Evolutionary conservation across 2,113 vertebrate genomes (phyloP).

Genomic region (Heterocephalus glaber): DNA sequence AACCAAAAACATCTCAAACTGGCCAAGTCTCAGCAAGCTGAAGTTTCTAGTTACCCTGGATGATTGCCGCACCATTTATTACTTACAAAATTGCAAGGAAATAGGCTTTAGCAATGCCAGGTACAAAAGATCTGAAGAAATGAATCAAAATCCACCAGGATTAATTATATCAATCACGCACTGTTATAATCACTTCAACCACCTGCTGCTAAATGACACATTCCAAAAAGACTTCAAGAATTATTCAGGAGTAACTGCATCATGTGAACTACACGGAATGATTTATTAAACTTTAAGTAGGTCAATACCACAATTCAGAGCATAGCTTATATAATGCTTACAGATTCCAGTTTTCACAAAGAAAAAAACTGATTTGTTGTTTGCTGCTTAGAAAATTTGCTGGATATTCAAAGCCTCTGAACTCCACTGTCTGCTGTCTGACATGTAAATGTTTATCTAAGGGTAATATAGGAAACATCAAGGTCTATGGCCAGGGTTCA

Average conservation of each 20-base stretch:
- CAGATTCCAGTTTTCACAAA: not conserved
- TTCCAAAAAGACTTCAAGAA: constrained; percentile 44
- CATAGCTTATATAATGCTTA: not conserved
- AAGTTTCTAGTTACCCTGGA: not conserved
- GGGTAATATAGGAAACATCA: not conserved
- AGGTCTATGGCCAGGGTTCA: not conserved
- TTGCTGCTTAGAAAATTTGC: constrained; percentile 17
- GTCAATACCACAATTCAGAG: not conserved
- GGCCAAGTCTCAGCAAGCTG: not conserved
- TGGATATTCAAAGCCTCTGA: not conserved
- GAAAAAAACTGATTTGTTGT: not conserved
- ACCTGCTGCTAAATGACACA: constrained; percentile 40
- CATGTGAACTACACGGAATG: not conserved
- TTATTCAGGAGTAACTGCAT: constrained; percentile 22
- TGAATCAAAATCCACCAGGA: constrained; percentile 36
- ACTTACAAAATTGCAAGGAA: constrained; percentile 21
- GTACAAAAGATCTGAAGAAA: constrained; percentile 54
- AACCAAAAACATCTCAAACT: not conserved
- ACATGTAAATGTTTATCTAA: not conserved
- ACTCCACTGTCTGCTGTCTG: not conserved
- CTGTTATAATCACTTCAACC: constrained; percentile 2
- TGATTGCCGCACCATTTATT: not conserved
- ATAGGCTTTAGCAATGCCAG: constrained; percentile 34
- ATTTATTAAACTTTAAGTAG: constrained; percentile 45
- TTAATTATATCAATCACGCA: constrained; percentile 6